A percentile compares a stretch with the other conserved stretches of the same genome.
phyloP scores from a whole-genome alignment of 2,113 vertebrate species.

The Haliaeetus leucogaster region DNA sequence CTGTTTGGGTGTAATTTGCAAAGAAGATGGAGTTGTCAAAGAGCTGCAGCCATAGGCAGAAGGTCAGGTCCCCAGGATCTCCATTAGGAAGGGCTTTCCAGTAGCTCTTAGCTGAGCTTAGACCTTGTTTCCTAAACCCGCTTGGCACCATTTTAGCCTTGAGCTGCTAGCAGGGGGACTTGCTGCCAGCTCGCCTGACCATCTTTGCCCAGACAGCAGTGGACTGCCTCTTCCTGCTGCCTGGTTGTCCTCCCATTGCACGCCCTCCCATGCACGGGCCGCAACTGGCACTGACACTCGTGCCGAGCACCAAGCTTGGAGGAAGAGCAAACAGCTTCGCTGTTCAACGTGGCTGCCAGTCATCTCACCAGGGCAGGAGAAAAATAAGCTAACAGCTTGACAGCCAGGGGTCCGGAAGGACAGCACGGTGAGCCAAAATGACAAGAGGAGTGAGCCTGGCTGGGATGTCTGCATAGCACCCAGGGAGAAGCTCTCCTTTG shows the following conservation, averaged over 20 bases:
- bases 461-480: not conserved
- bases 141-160: not conserved
- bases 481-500: not conserved
- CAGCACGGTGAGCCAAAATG: rapidly evolving
- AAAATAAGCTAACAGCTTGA: not conserved
- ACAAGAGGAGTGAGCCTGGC: not conserved
- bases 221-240: not conserved
- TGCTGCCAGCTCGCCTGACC: not conserved
- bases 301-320: not conserved
- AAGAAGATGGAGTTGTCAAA: not conserved
- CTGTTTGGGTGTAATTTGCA: not conserved
- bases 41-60: not conserved
- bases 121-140: not conserved
- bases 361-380: not conserved
- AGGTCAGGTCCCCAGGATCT: not conserved
- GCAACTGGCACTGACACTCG: not conserved
- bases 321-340: not conserved
- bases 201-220: not conserved
- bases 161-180: not conserved
- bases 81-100: not conserved
- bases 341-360: not conserved
- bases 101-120: not conserved
- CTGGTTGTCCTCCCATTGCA: not conserved
- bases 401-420: rapidly evolving
- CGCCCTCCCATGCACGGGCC: not conserved